These are phyloP conservation scores for Sebastes taczanowskii DNA, from an alignment of 2,797 vertebrate genomes.

Conservation along the genomic window DNA sequence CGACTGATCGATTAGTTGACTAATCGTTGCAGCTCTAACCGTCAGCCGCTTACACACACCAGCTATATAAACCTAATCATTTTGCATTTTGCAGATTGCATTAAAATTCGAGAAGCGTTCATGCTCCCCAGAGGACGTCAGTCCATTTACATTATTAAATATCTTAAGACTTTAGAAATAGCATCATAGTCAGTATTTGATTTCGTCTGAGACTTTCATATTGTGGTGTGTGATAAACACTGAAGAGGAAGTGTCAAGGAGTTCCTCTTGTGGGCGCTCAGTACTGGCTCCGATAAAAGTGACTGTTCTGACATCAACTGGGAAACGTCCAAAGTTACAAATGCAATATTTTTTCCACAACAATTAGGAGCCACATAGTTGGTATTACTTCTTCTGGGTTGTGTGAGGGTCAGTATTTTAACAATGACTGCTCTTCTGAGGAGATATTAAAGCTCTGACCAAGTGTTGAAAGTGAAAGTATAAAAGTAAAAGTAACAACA, in stretches of 20 bases:
- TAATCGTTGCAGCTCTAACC: too few species aligned
- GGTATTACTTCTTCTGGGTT: background rate
- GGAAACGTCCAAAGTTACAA: background rate
- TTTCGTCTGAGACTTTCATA: background rate
- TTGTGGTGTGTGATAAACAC: background rate
- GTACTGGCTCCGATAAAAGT: background rate
- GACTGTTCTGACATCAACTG: background rate
- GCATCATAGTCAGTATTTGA: background rate
- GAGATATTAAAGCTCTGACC: background rate
- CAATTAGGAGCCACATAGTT: background rate
- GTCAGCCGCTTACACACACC: background rate
- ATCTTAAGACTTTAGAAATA: background rate
- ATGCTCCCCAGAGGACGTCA: background rate
- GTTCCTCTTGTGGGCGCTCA: background rate
- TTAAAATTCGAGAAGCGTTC: background rate
- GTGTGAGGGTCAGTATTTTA: background rate
- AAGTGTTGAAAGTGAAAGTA: too few species aligned
- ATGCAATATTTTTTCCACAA: background rate
- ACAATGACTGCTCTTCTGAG: background rate
- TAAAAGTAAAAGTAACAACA: background rate
- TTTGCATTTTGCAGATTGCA: background rate
- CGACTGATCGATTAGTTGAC: too few species aligned
- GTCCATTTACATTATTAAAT: background rate
- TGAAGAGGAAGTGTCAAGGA: constrained; percentile 2
- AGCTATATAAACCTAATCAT: background rate